Conservation (phyloP, 1,140 invertebrate genomes). For the Cataglyphis hispanica region DNA sequence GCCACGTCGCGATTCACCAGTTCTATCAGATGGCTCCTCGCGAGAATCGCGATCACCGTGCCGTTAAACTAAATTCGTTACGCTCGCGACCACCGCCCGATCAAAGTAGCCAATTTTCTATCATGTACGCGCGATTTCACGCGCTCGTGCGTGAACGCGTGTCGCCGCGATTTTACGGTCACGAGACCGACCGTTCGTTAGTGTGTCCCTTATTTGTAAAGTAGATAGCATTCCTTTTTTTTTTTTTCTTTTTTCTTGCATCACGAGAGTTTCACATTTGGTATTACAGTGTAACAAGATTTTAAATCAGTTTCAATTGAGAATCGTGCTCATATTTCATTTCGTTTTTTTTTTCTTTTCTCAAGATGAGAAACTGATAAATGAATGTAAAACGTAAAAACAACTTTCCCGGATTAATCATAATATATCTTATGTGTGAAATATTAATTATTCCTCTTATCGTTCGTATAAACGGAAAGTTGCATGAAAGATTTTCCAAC, state of each 20-base stretch:
- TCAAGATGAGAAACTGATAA: no score
- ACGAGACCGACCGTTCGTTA: conserved; percentile 45
- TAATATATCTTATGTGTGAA: background rate
- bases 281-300: background rate
- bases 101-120: conserved; percentile 50
- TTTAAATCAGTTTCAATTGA: background rate
- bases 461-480: conserved; percentile 17
- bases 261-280: conserved; percentile 26
- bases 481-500: conserved; percentile 25
- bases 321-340: background rate
- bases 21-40: background rate
- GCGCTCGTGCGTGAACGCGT: conserved; percentile 52
- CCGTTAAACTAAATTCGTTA: conserved; percentile 65
- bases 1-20: background rate
- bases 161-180: conserved; percentile 36
- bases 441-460: background rate
- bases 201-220: conserved; percentile 44
- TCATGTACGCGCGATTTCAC: conserved; percentile 26
- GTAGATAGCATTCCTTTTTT: background rate
- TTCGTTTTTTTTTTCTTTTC: no score
- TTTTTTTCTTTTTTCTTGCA: background rate
- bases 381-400: no score
- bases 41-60: conserved; percentile 65
- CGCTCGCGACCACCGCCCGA: conserved; percentile 6
- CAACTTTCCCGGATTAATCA: no score